A percentile compares a stretch with the other conserved stretches of the same genome.
These are phyloP conservation scores for Malacoctenus gilli DNA, from an alignment of 2,797 vertebrate genomes.

Conservation along the genomic window DNA sequence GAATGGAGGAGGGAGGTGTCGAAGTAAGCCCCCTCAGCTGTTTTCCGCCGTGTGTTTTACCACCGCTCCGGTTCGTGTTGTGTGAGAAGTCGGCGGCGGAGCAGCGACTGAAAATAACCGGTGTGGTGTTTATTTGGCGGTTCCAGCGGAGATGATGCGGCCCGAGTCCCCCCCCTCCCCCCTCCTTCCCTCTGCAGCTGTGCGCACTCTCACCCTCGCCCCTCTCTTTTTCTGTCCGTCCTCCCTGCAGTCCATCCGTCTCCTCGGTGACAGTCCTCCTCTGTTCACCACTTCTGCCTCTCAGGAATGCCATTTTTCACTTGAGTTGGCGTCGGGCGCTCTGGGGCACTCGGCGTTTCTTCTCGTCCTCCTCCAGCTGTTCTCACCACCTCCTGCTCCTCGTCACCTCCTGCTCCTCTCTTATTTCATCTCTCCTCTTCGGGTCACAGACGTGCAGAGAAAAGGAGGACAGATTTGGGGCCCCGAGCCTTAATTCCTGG, in stretches of 20 bases:
- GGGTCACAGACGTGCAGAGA: conserved; percentile 38
- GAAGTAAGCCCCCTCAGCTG: not conserved
- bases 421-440: conserved; percentile 39
- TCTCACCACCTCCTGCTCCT: conserved; percentile 32
- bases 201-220: too few species aligned
- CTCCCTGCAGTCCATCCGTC: conserved; percentile 52
- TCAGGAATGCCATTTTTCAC: conserved; percentile 50
- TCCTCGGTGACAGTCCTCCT: conserved; percentile 53
- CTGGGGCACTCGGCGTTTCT: conserved; percentile 15
- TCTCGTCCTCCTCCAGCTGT: conserved; percentile 10
- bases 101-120: conserved; percentile 56
- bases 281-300: conserved; percentile 52
- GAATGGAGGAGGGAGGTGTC: not conserved
- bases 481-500: conserved; percentile 66
- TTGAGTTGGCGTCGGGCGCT: conserved; percentile 24
- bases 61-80: conserved; percentile 13
- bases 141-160: conserved; percentile 72
- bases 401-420: conserved; percentile 7
- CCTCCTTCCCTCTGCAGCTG: conserved; percentile 41
- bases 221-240: too few species aligned
- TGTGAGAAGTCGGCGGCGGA: conserved; percentile 18
- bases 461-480: conserved; percentile 49
- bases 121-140: conserved; percentile 68
- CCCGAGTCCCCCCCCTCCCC: conserved; percentile 65
- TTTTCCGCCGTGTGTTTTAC: not conserved